These are phyloP conservation scores for Poeciliopsis infans DNA, from an alignment of 2,797 vertebrate species.

Conservation along the genomic window DNA sequence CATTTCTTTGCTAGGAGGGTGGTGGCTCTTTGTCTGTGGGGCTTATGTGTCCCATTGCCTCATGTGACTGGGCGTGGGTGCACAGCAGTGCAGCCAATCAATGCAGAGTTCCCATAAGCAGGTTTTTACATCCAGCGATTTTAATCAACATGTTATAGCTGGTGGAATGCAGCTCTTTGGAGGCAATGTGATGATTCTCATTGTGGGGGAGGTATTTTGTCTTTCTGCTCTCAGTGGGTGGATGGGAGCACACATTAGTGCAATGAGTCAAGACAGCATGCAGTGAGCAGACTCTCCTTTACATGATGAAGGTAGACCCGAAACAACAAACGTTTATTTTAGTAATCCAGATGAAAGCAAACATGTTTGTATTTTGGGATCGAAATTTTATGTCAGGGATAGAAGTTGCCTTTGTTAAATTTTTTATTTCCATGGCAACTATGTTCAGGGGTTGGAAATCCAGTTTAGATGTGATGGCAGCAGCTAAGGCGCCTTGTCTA, in stretches of 20 bases:
- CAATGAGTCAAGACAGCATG: constrained; percentile 9
- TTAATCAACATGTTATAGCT: background rate
- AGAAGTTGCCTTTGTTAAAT: constrained; percentile 23
- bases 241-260: constrained; percentile 9
- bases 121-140: background rate
- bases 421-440: constrained; percentile 38
- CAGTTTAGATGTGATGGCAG: constrained; percentile 44
- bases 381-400: constrained; percentile 17
- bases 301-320: background rate
- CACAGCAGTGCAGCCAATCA: constrained; percentile 2
- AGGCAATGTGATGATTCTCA: constrained; percentile 59
- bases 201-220: constrained; percentile 45
- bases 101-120: constrained; percentile 2
- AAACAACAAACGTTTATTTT: background rate
- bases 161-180: constrained; percentile 4
- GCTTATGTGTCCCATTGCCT: constrained; percentile 32
- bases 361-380: constrained; percentile 11
- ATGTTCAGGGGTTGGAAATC: constrained; percentile 21
- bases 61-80: constrained; percentile 17
- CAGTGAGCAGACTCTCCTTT: background rate
- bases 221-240: constrained; percentile 27
- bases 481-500: constrained; percentile 11
- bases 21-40: constrained; percentile 62
- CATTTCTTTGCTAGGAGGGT: constrained; percentile 37
- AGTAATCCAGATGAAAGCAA: background rate